Evolutionary conservation across 2,797 vertebrate genomes (phyloP), one percentile per base, ranked within the genome.

Genomic region (Manis pentadactyla): DNA sequence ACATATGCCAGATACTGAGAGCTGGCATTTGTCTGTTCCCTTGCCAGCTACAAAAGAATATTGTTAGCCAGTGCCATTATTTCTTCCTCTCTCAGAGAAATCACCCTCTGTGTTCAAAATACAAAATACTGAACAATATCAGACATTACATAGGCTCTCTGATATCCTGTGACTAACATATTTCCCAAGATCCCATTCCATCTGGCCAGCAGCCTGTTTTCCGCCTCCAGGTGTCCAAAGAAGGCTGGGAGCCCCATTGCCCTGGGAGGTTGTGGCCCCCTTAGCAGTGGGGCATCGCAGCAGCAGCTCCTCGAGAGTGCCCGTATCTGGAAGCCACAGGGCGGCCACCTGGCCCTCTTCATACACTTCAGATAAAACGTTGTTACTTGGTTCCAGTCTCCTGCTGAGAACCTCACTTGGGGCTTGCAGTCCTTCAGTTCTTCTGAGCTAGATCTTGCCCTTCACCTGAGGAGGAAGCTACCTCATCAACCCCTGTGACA

Each of bases 351-450:
- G 61, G 42, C 74, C 77, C 53, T 1, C 64, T 31, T 77, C 57
- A 31, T 21, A 63, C 29, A 46, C 29, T 78, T 69, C 13, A 25
- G 55, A 63, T 82, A 68, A 90, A 66, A 31, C 21, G 0, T 46
- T 66, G 31, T 85, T 71, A 18, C 64, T 73, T 88, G 96, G 37
- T 66, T 81, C 42, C 49, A 4, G 51, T 25, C 55, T 87, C 85
- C 86, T 46, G 29, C 88, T 75, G 88, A 83, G 83, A 94, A 51
- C 88, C 85, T 96, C 88, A 57, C 81, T 88, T 83, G 59, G 64
- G 23, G 19, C 81, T 64, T 66, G 2, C 10, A 10, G 61, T 61
- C 61, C 31, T 87, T 78, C 63, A n/a, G 69, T 49, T 92, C 66
- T 18, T 46, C 92, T 93, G 64, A 79, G 84, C 81, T 75, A 74